These are phyloP conservation scores for Drosophila borborema DNA, from an alignment of 2,888 invertebrate genomes.

Conservation along the genomic window DNA sequence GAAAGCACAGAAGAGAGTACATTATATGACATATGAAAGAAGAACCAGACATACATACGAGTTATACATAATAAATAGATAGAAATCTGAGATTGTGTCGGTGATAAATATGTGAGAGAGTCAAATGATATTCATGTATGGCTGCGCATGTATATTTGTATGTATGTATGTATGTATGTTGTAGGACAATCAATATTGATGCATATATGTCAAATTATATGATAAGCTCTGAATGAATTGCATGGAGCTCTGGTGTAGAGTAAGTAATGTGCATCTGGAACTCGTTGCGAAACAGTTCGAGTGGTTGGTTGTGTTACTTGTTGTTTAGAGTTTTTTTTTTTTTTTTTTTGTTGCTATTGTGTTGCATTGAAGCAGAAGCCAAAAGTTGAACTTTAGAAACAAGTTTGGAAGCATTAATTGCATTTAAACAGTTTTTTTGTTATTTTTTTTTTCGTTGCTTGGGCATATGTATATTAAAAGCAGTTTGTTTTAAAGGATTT, in stretches of 20 bases:
- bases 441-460: not conserved
- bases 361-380: conserved; percentile 71
- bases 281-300: conserved; percentile 34
- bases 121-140: conserved; percentile 2
- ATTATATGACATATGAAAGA: conserved; percentile 54
- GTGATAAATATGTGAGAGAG: conserved; percentile 26
- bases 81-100: conserved; percentile 38
- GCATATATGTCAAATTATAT: conserved; percentile 67
- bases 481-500: conserved; percentile 63
- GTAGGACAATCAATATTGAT: conserved; percentile 63
- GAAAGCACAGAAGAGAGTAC: conserved; percentile 68
- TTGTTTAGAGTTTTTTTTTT: conserved; percentile 41
- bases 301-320: conserved; percentile 26
- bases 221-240: conserved; percentile 63
- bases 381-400: conserved; percentile 49
- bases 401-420: conserved; percentile 54
- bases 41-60: conserved; percentile 50
- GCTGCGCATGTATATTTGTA: conserved; percentile 7
- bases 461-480: conserved; percentile 45
- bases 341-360: conserved; percentile 54
- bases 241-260: conserved; percentile 31
- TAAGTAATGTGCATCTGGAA: conserved; percentile 29
- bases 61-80: conserved; percentile 34
- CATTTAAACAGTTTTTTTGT: conserved; percentile 4
- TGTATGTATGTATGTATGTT: conserved; percentile 1